Evolutionary conservation across 1,140 invertebrate genomes (phyloP).

Genomic region (Meloidogyne chitwoodi): DNA sequence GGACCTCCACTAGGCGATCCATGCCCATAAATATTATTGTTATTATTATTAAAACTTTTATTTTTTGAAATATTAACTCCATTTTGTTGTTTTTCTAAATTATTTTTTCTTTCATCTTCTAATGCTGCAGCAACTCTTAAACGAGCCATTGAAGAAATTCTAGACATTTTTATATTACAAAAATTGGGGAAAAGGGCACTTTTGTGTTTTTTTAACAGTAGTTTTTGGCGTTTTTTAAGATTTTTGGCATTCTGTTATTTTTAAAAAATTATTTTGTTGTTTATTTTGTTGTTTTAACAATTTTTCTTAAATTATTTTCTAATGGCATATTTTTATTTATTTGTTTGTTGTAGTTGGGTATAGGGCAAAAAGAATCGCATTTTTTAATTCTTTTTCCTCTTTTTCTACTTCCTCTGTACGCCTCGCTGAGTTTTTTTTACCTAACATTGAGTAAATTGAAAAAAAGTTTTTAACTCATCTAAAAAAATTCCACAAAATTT

Average conservation of each 20-base stretch:
- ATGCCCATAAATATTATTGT: constrained; percentile 32
- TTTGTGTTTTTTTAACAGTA: not conserved
- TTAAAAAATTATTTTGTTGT: not conserved
- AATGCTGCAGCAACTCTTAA: constrained; percentile 46
- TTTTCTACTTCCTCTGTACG: not conserved
- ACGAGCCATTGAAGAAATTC: constrained; percentile 58
- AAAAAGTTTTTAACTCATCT: no score
- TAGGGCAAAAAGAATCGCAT: not conserved
- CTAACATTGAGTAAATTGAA: not conserved
- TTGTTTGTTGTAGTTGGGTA: not conserved
- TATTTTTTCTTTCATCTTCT: constrained; percentile 17
- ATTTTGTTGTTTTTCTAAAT: not conserved
- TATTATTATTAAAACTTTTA: constrained; percentile 19
- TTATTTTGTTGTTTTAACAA: not conserved
- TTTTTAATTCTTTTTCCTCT: not conserved
- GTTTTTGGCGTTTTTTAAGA: not conserved
- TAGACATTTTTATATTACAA: constrained; percentile 40
- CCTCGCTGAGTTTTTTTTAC: not conserved
- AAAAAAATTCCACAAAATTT: no score
- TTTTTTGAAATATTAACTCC: not conserved
- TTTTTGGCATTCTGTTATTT: not conserved
- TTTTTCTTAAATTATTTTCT: not conserved
- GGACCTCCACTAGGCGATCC: constrained; percentile 32
- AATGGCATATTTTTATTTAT: not conserved
- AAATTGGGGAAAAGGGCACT: not conserved